A percentile compares a stretch with the other conserved stretches of the same genome.
Conservation (phyloP, 2,113 vertebrate genomes). For the Hippoglossus stenolepis region DNA sequence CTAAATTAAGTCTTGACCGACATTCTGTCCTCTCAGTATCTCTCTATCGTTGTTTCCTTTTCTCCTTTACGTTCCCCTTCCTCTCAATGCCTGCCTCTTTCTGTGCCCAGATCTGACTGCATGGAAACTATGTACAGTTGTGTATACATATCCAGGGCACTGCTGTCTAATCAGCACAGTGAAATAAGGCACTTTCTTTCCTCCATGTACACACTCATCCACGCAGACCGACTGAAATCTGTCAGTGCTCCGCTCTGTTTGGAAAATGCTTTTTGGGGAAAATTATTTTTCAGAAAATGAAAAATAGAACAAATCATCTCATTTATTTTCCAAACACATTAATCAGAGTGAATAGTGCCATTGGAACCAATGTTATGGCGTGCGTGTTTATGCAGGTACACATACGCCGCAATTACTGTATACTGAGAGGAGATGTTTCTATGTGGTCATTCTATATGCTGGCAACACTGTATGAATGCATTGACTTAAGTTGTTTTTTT, state of each 20-base stretch:
- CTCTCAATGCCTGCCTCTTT: slow-evolving; percentile 21
- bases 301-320: slow-evolving; percentile 51
- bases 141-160: slow-evolving; percentile 55
- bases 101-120: slow-evolving; percentile 45
- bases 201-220: slow-evolving; percentile 13
- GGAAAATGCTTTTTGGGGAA: slow-evolving; percentile 54
- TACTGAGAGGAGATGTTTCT: slow-evolving; percentile 28
- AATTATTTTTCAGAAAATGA: slow-evolving; percentile 49
- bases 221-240: slow-evolving; percentile 49
- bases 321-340: slow-evolving; percentile 62
- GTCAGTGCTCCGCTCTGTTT: slow-evolving; percentile 48
- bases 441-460: slow-evolving; percentile 29
- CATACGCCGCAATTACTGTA: slow-evolving; percentile 17
- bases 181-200: slow-evolving; percentile 21
- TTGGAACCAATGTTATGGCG: slow-evolving; percentile 52
- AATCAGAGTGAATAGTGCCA: slow-evolving; percentile 63
- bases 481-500: neutral
- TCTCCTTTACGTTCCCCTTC: neutral
- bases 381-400: slow-evolving; percentile 28
- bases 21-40: slow-evolving; percentile 11
- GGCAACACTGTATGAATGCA: slow-evolving; percentile 29
- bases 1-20: neutral
- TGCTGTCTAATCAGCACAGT: slow-evolving; percentile 60
- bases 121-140: slow-evolving; percentile 59
- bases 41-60: slow-evolving; percentile 1